Evolutionary conservation across 2,888 invertebrate species (phyloP).

Genomic region (Cantharis rufa): DNA sequence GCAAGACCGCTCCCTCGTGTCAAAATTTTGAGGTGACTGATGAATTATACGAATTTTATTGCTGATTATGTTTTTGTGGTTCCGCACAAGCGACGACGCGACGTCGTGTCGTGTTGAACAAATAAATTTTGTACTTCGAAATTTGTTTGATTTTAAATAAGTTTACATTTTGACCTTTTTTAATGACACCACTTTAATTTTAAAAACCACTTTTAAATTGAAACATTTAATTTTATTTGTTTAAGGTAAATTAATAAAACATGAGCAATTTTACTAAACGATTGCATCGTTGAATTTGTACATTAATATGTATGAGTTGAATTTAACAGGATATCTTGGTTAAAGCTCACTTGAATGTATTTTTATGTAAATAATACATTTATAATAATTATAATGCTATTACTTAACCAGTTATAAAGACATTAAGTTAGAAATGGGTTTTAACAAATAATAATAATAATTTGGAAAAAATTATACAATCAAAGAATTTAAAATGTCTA

Average conservation of each 20-base stretch:
- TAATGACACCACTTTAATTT: background rate
- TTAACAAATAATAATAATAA: conserved; percentile 23
- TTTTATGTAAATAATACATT: conserved; percentile 25
- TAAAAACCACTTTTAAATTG: background rate
- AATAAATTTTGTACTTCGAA: background rate
- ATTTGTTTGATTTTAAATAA: background rate
- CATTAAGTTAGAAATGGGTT: conserved; percentile 14
- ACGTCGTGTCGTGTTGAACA: too few species aligned
- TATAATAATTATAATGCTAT: conserved; percentile 27
- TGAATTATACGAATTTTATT: conserved; percentile 41
- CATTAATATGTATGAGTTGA: conserved; percentile 19
- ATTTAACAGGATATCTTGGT: background rate
- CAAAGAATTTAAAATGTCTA: conserved; percentile 2
- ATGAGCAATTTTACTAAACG: background rate
- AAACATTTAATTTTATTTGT: background rate
- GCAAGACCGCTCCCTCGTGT: conserved; percentile 45
- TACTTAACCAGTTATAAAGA: conserved; percentile 26
- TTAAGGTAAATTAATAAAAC: background rate
- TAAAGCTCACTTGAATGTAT: background rate
- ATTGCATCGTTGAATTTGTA: background rate
- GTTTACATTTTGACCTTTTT: background rate
- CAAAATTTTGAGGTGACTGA: conserved; percentile 45
- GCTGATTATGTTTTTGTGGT: conserved; percentile 24
- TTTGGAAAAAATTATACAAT: conserved; percentile 19
- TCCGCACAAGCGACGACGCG: conserved; percentile 9